Evolutionary conservation across 2,113 vertebrate genomes (phyloP).

Genomic region (Larimichthys crocea): DNA sequence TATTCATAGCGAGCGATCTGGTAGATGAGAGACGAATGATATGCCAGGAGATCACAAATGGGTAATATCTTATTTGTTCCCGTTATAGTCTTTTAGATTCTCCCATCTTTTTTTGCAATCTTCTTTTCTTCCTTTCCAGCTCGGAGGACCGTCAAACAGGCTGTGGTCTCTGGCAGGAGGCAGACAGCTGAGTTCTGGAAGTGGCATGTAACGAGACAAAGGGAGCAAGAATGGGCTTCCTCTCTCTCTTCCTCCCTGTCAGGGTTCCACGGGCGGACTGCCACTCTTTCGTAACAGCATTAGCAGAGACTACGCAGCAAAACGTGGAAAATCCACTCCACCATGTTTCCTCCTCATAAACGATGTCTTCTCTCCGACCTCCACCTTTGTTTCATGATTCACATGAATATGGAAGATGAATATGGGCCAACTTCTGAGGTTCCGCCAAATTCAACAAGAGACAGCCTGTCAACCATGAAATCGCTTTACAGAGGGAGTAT

Average conservation of each 20-base stretch:
- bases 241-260: constrained; percentile 58
- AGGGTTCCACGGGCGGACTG: constrained; percentile 53
- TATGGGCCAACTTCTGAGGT: constrained; percentile 73
- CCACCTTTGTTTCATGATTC: constrained; percentile 70
- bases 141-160: constrained; percentile 62
- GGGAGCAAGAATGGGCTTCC: constrained; percentile 60
- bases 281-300: constrained; percentile 74
- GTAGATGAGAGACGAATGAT: constrained; percentile 39
- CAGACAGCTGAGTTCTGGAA: constrained; percentile 76
- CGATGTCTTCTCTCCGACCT: constrained; percentile 71
- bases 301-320: constrained; percentile 69
- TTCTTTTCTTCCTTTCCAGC: constrained; percentile 50
- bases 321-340: constrained; percentile 75
- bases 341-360: constrained; percentile 82
- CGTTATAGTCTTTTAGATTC: constrained; percentile 32
- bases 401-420: constrained; percentile 79
- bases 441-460: constrained; percentile 79
- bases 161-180: constrained; percentile 68
- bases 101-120: constrained; percentile 23
- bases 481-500: constrained; percentile 75
- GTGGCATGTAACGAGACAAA: constrained; percentile 75
- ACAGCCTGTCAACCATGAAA: constrained; percentile 76
- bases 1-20: constrained; percentile 33
- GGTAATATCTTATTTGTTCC: constrained; percentile 40
- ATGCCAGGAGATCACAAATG: constrained; percentile 39